A percentile compares a stretch with the other conserved stretches of the same genome.
These are phyloP conservation scores for Shinisaurus crocodilurus DNA, from an alignment of 2,113 vertebrate species.

Conservation along the genomic window DNA sequence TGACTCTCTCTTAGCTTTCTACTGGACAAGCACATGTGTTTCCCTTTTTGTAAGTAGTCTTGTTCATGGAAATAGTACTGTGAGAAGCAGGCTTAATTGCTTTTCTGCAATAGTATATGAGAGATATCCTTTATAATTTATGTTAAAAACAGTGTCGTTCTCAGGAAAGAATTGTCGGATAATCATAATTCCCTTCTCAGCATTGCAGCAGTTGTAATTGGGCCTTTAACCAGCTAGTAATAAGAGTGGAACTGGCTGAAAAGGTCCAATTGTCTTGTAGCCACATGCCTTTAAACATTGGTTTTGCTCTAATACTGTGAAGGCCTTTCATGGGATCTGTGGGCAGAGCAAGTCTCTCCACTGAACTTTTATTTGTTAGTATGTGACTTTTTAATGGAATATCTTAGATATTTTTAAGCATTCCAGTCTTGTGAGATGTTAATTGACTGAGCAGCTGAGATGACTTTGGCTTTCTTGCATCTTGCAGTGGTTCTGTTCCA, in stretches of 20 bases:
- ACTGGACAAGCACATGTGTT: no score
- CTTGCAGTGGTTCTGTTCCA: not conserved
- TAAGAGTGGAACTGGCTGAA: conserved; percentile 15
- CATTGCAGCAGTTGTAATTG: not conserved
- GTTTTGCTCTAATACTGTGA: conserved; percentile 34
- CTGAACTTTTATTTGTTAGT: conserved; percentile 48
- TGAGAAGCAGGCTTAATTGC: not conserved
- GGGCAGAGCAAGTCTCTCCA: conserved; percentile 54
- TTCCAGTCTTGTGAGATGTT: conserved; percentile 34
- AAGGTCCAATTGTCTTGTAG: not conserved
- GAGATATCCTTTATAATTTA: not conserved
- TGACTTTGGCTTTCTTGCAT: conserved; percentile 16
- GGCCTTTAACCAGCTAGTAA: not conserved
- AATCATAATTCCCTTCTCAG: not conserved
- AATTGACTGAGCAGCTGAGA: conserved; percentile 29
- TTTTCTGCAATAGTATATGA: conserved; percentile 8
- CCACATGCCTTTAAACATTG: not conserved
- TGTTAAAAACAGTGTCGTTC: not conserved
- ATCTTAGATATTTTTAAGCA: conserved; percentile 61
- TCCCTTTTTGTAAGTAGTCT: not conserved
- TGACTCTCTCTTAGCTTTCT: not conserved
- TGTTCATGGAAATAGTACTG: not conserved
- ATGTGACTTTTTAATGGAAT: conserved; percentile 47
- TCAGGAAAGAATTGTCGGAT: not conserved
- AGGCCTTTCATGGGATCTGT: conserved; percentile 51